Evolutionary conservation across 2,888 invertebrate species (phyloP).

Genomic region (Lasioglossum villosulum): DNA sequence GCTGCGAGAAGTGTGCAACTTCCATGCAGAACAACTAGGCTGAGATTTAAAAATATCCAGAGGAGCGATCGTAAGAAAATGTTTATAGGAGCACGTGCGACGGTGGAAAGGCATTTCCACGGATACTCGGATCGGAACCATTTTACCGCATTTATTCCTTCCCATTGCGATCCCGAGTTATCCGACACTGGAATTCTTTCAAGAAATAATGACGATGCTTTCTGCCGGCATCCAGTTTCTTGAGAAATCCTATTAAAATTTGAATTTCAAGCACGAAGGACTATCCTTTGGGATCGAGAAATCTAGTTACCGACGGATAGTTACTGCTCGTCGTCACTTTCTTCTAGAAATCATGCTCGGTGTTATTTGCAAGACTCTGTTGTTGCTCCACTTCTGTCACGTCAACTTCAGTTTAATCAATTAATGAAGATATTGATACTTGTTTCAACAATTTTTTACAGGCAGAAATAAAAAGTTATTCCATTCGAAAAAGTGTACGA

Average conservation of each 20-base stretch:
- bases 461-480: too few species aligned
- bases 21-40: neutral
- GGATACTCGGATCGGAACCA: constrained; percentile 15
- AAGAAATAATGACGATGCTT: constrained; percentile 30
- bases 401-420: neutral
- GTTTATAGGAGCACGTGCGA: constrained; percentile 32
- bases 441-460: neutral
- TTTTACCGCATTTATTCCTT: constrained; percentile 43
- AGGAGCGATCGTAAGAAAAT: constrained; percentile 15
- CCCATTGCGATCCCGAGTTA: constrained; percentile 18
- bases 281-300: constrained; percentile 24
- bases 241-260: constrained; percentile 47
- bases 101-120: constrained; percentile 12
- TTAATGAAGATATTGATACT: neutral
- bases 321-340: constrained; percentile 30
- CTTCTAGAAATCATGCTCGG: constrained; percentile 24
- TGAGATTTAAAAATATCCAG: constrained; percentile 26
- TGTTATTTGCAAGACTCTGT: constrained; percentile 54
- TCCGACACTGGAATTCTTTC: constrained; percentile 25
- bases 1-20: constrained; percentile 5
- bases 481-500: too few species aligned
- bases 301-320: constrained; percentile 24
- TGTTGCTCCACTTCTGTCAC: neutral
- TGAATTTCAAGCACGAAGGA: constrained; percentile 46
- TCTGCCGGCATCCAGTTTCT: neutral